A percentile compares a stretch with the other conserved stretches of the same genome.
Evolutionary conservation across 2,797 vertebrate species (phyloP).

Genomic region (Aplochiton taeniatus): DNA sequence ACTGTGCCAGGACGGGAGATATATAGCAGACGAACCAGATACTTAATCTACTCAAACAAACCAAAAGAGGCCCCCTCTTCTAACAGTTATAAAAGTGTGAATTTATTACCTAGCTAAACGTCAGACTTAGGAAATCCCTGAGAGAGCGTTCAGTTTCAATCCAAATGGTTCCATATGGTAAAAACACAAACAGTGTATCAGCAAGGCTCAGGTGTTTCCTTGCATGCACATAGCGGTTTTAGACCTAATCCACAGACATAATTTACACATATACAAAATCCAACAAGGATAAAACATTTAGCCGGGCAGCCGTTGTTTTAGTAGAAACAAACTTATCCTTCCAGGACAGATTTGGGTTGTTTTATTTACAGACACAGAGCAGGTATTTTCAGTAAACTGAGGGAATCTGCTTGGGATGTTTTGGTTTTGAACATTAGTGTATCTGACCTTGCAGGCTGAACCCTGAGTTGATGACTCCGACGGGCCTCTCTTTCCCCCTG

Average conservation of each 20-base stretch:
- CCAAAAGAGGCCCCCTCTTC: neutral
- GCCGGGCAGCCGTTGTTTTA: slow-evolving; percentile 3
- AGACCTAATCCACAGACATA: no score
- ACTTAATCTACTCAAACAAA: neutral
- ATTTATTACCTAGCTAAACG: neutral
- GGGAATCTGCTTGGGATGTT: slow-evolving; percentile 19
- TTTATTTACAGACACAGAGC: slow-evolving; percentile 36
- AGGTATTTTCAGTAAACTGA: slow-evolving; percentile 38
- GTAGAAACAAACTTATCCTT: slow-evolving; percentile 14
- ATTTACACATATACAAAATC: neutral
- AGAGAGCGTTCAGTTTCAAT: neutral
- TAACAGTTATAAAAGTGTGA: neutral
- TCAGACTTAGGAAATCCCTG: neutral
- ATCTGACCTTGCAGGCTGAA: slow-evolving; percentile 19
- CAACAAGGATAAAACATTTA: neutral
- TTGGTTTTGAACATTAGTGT: slow-evolving; percentile 16
- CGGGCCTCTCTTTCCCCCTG: slow-evolving; percentile 3
- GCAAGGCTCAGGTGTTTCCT: neutral
- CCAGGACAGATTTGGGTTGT: slow-evolving; percentile 1
- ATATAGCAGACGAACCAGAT: neutral
- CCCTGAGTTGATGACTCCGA: neutral
- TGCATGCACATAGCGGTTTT: neutral
- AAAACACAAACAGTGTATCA: neutral
- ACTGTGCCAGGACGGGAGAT: neutral
- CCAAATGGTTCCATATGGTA: neutral